Evolutionary conservation across 1,140 invertebrate species (phyloP).

Genomic region (Drosophila novamexicana): DNA sequence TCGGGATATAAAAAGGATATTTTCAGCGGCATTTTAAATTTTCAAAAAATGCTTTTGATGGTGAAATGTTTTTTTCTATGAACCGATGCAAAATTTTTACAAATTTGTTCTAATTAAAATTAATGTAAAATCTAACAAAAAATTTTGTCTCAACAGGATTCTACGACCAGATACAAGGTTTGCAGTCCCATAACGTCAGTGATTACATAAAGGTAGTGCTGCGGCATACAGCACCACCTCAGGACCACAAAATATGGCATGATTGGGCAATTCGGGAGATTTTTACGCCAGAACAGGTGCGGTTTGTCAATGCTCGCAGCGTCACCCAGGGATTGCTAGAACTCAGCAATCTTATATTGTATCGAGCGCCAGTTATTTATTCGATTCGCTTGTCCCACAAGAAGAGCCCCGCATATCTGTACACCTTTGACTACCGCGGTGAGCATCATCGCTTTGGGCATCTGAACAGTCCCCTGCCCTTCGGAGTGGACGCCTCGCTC

Average conservation of each 20-base stretch:
- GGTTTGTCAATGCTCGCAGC: constrained; percentile 18
- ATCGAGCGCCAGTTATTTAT: constrained; percentile 66
- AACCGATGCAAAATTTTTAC: too few relatives aligned
- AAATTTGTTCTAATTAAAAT: too few relatives aligned
- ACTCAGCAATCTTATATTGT: constrained; percentile 71
- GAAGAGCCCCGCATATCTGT: constrained; percentile 62
- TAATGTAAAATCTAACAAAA: too few relatives aligned
- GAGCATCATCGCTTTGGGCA: constrained; percentile 72
- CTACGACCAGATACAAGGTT: constrained; percentile 54
- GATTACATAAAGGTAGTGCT: constrained; percentile 76
- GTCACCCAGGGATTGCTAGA: constrained; percentile 66
- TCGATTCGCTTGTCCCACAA: constrained; percentile 56
- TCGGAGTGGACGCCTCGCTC: constrained; percentile 73
- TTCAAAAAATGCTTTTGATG: too few relatives aligned
- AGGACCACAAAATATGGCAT: constrained; percentile 66
- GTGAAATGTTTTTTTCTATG: too few relatives aligned
- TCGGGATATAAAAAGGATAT: background rate
- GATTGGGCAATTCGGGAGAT: constrained; percentile 70
- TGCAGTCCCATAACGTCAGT: constrained; percentile 66
- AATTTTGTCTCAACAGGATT: constrained; percentile 46
- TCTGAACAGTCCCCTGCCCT: constrained; percentile 64
- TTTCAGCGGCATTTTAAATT: too few relatives aligned
- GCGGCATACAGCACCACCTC: constrained; percentile 57
- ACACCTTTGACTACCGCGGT: constrained; percentile 79
- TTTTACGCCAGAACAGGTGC: constrained; percentile 50